A percentile compares a stretch with the other conserved stretches of the same genome.
Evolutionary conservation across 2,888 invertebrate species (phyloP).

Genomic region (Eueremaeus valkanovi): DNA sequence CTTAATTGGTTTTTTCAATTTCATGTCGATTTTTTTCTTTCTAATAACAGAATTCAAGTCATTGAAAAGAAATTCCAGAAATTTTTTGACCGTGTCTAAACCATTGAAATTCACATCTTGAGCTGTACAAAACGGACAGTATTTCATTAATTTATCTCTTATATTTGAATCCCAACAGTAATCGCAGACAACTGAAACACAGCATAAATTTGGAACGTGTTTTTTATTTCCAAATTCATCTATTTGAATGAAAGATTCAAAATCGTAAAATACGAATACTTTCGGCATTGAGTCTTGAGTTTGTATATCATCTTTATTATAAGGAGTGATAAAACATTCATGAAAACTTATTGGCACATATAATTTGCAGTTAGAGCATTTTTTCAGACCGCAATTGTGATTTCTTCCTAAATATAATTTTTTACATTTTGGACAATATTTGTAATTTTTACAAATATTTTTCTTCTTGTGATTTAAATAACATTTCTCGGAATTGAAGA

Average conservation of each 20-base stretch:
- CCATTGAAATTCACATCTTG: background rate
- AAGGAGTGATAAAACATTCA: background rate
- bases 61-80: background rate
- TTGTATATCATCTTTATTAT: background rate
- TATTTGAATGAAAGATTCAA: background rate
- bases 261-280: constrained; percentile 30
- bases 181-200: constrained; percentile 4
- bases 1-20: background rate
- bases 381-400: background rate
- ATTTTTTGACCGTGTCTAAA: background rate
- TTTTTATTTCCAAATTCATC: background rate
- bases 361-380: background rate
- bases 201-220: constrained; percentile 20
- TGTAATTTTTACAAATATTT: background rate
- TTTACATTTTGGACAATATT: background rate
- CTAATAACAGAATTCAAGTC: background rate
- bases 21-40: background rate
- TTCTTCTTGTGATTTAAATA: background rate
- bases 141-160: background rate
- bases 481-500: background rate
- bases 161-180: background rate
- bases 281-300: background rate
- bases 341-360: background rate
- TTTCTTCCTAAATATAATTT: background rate
- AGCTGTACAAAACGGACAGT: background rate